These are phyloP conservation scores for Micropoecilia bifurca DNA, from an alignment of 2,797 vertebrate species.

Conservation along the genomic window DNA sequence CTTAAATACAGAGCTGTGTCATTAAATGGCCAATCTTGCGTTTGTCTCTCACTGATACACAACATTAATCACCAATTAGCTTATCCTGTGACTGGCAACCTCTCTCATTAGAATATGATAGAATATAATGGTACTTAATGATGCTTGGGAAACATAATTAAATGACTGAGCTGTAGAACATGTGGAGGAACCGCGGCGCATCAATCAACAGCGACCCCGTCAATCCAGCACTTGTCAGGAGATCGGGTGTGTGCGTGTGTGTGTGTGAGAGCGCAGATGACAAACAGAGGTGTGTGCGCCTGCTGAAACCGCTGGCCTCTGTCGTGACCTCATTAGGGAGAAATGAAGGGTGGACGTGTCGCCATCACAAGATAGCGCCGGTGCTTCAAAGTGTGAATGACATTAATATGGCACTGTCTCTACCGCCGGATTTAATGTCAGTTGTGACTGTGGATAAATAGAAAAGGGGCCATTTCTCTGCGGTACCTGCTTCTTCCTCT, in stretches of 20 bases:
- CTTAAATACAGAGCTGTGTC: constrained; percentile 91
- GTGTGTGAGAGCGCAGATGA: constrained; percentile 27
- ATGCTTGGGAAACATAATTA: constrained; percentile 91
- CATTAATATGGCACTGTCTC: constrained; percentile 71
- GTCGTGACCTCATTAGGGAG: constrained; percentile 82
- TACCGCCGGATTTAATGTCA: constrained; percentile 58
- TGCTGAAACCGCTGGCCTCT: constrained; percentile 72
- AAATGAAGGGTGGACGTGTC: constrained; percentile 83
- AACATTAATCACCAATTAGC: constrained; percentile 99
- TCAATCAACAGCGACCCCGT: constrained; percentile 85
- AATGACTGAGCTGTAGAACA: constrained; percentile 86
- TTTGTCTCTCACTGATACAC: constrained; percentile 95
- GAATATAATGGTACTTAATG: constrained; percentile 99
- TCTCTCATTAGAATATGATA: constrained; percentile 97
- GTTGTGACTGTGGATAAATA: constrained; percentile 48
- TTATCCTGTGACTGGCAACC: constrained; percentile 93
- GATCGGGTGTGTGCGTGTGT: constrained; percentile 40
- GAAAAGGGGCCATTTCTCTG: constrained; percentile 51
- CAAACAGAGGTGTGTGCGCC: constrained; percentile 47
- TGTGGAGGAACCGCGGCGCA: constrained; percentile 77
- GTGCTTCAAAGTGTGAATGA: constrained; percentile 75
- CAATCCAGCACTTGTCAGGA: constrained; percentile 65
- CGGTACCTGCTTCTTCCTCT: constrained; percentile 59
- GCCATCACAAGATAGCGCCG: constrained; percentile 71
- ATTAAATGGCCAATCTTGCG: constrained; percentile 94